Conservation (phyloP, 2,888 invertebrate species). For the Diploptera punctata region DNA sequence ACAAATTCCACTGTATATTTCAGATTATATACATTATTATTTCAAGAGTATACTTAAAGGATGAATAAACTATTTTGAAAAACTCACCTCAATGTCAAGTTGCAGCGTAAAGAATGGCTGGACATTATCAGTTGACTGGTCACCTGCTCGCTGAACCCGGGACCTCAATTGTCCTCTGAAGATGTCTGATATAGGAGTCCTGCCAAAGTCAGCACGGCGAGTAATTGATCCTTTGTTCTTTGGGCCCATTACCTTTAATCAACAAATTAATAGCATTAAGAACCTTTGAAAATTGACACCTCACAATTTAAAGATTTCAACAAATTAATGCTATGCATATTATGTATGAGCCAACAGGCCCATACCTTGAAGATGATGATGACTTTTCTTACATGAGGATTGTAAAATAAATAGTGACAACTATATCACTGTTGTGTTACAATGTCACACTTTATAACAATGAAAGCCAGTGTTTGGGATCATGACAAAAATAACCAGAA, state of each 20-base stretch:
- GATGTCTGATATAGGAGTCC: conserved; percentile 90
- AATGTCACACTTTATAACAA: too few relatives aligned
- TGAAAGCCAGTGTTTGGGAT: too few relatives aligned
- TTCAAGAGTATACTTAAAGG: too few relatives aligned
- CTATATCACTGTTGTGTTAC: too few relatives aligned
- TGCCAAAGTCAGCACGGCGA: conserved; percentile 78
- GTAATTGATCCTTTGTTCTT: conserved; percentile 90
- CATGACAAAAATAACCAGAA: too few relatives aligned
- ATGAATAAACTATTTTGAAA: too few relatives aligned
- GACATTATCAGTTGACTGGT: conserved; percentile 86
- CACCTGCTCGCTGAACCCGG: conserved; percentile 75
- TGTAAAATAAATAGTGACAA: too few relatives aligned
- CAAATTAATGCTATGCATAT: neutral
- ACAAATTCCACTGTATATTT: too few relatives aligned
- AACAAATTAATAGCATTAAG: neutral
- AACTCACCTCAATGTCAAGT: conserved; percentile 86
- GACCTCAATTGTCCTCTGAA: conserved; percentile 92
- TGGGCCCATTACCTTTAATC: conserved; percentile 76
- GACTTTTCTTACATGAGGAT: too few relatives aligned
- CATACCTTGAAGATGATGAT: too few relatives aligned
- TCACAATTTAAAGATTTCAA: conserved; percentile 7
- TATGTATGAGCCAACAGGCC: neutral
- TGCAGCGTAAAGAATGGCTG: conserved; percentile 96
- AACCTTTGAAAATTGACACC: too few relatives aligned
- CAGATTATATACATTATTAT: too few relatives aligned